Evolutionary conservation across 2,888 invertebrate species (phyloP), one percentile per base, ranked within the genome.

Genomic region (Falcaria lacertinaria): DNA sequence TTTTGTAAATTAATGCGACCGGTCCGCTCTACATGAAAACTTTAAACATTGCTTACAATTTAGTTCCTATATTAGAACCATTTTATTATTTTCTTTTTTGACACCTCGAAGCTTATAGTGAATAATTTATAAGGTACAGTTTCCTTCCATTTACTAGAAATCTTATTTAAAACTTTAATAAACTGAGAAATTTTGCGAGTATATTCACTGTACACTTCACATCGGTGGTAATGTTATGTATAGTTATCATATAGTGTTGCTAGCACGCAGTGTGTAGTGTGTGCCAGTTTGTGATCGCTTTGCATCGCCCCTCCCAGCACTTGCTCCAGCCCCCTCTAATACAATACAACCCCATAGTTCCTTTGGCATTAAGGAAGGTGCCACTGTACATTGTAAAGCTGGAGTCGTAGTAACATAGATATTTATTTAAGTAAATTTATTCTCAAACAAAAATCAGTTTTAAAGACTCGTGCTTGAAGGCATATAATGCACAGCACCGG

Each of bases 241-340:
- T 15, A 22, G 19, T 19, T 19, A 19, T n/a, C 15, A 15, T 34
- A 39, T 39, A n/a, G 36, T 33, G 36, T 36, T 33, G 22, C 15
- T 28, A 33, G 14, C 19, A 13, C 33, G 39, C 38, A 42, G 19
- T 47, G 42, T 39, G 25, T 43, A 45, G 39, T 51, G 49, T 44
- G 45, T 45, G 42, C 49, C 56, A 54, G 62, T 75, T 71, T 76
- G 71, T 69, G 19, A 81, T 74, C 50, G 85, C 84, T 83, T 83
- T 48, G 79, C 83, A 75, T 74, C 61, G 60, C 72, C 70, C 72
- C 64, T 50, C 62, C 64, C 69, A 68, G 66, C 74, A 63, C 69
- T 49, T 52, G 41, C 57, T 42, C 66, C 60, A 59, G 59, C 53
- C 47, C 41, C 50, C 48, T 40, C 39, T 52, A 37, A 43, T 48